A percentile compares a stretch with the other conserved stretches of the same genome.
Conservation (phyloP, 2,113 vertebrate species). For the Hylia prasina region DNA sequence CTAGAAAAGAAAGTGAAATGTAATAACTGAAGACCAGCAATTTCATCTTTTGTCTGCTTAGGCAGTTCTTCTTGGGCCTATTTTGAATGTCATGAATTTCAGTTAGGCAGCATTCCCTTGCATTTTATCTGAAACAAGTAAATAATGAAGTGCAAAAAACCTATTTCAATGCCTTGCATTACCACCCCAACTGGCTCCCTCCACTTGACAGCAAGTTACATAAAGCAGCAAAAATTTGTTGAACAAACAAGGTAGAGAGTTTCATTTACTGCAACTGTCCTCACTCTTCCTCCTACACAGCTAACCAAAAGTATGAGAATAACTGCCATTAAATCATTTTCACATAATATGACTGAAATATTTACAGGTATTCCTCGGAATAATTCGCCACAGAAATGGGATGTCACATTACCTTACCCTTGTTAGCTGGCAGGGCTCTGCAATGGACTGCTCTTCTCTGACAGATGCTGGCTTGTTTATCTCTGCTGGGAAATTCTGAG, state of each 20-base stretch:
- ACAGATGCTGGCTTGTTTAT: conserved; percentile 74
- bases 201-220: not conserved
- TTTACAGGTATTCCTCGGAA: not conserved
- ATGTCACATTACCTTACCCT: conserved; percentile 80
- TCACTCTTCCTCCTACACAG: not conserved
- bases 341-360: not conserved
- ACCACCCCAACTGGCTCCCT: not conserved
- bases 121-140: not conserved
- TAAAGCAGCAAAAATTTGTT: not conserved
- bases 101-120: not conserved
- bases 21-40: not conserved
- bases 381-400: not conserved
- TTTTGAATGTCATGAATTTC: not conserved
- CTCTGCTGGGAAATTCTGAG: conserved; percentile 77
- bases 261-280: not conserved
- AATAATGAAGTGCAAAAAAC: not conserved
- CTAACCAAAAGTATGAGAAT: not conserved
- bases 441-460: conserved; percentile 74
- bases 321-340: not conserved
- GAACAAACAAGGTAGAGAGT: not conserved
- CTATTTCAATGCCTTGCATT: not conserved
- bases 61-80: not conserved
- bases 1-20: not conserved
- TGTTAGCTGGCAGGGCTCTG: conserved; percentile 79
- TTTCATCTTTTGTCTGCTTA: not conserved